Percentiles rank a stretch among this genome's conserved stretches.
Conservation (phyloP, 2,113 vertebrate species). For the Synchiropus splendidus region DNA sequence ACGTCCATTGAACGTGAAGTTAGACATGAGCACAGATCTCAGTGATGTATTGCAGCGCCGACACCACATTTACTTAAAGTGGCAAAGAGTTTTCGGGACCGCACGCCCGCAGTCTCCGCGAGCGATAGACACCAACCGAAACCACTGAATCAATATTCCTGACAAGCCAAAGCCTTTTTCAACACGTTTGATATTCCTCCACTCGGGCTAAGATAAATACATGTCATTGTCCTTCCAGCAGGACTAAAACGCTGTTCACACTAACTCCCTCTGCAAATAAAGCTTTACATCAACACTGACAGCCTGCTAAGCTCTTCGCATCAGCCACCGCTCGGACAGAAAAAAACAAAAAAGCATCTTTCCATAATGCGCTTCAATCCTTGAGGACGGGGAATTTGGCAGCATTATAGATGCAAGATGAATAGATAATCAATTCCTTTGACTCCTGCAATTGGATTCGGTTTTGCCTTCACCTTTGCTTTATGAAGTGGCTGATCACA, state of each 20-base stretch:
- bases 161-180: conserved; percentile 55
- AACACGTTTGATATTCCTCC: conserved; percentile 56
- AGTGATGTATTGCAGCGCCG: neutral
- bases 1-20: neutral
- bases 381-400: conserved; percentile 36
- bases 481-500: conserved; percentile 53
- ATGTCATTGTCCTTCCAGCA: conserved; percentile 40
- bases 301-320: conserved; percentile 55
- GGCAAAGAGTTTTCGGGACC: neutral
- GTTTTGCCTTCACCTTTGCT: conserved; percentile 33
- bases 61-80: neutral
- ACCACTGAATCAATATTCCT: conserved; percentile 56
- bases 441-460: conserved; percentile 48
- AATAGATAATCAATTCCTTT: conserved; percentile 55
- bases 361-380: conserved; percentile 58
- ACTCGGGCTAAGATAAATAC: conserved; percentile 47
- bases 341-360: conserved; percentile 48
- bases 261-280: conserved; percentile 59
- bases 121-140: conserved; percentile 35
- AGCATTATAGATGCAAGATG: conserved; percentile 41
- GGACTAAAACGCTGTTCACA: conserved; percentile 51
- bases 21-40: conserved; percentile 1
- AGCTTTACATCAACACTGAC: conserved; percentile 61
- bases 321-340: conserved; percentile 36
- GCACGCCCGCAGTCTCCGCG: conserved; percentile 14